A percentile compares a stretch with the other conserved stretches of the same genome.
Conservation (phyloP, 2,797 vertebrate species). For the Phylloscopus collybita region DNA sequence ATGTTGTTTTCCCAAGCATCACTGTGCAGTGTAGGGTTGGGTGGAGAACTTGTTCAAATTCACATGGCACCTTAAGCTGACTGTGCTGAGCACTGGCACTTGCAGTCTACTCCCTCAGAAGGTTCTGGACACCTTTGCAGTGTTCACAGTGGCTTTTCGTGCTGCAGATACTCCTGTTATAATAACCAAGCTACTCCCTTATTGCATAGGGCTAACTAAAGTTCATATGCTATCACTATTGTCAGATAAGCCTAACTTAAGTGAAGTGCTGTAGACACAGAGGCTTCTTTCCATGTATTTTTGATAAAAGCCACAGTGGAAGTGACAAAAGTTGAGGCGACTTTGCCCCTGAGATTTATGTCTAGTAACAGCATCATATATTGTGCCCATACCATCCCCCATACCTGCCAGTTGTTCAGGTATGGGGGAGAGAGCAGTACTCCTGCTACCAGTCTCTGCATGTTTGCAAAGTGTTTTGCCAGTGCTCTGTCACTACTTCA, state of each 20-base stretch:
- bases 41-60: not conserved
- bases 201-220: not conserved
- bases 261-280: not conserved
- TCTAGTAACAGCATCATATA: not conserved
- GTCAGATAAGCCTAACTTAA: not conserved
- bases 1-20: not conserved
- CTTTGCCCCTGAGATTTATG: not conserved
- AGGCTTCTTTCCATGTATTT: not conserved
- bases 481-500: accelerated
- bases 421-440: not conserved
- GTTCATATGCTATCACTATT: not conserved
- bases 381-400: too few relatives aligned
- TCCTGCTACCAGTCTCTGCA: not conserved
- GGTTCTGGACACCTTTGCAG: not conserved
- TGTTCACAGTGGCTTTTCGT: not conserved
- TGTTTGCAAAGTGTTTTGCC: not conserved
- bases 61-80: not conserved
- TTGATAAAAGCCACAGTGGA: not conserved
- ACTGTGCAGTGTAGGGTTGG: not conserved
- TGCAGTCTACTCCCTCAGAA: not conserved
- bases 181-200: not conserved
- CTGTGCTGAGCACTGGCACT: not conserved
- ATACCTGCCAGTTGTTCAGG: not conserved
- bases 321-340: not conserved
- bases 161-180: not conserved